A percentile compares a stretch with the other conserved stretches of the same genome.
Conservation (phyloP, 2,888 invertebrate species). For the Dolichomitus sp. region DNA sequence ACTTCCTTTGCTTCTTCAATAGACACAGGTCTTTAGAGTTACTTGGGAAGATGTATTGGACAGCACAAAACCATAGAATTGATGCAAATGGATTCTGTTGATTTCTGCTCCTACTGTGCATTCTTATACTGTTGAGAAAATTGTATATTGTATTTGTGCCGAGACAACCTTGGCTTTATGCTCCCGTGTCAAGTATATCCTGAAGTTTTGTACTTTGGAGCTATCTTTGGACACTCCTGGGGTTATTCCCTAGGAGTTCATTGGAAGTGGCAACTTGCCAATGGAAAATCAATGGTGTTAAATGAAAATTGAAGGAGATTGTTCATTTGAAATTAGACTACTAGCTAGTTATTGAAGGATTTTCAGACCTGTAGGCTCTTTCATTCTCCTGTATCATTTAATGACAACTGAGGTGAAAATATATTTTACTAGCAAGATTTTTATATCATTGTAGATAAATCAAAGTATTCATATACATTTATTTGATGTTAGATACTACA, state of each 20-base stretch:
- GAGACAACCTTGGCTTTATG: slow-evolving; percentile 4
- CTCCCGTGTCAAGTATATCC: neutral
- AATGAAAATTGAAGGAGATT: neutral
- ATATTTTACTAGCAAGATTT: neutral
- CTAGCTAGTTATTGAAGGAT: neutral
- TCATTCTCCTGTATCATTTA: neutral
- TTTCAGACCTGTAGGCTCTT: neutral
- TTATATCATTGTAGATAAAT: too few relatives aligned
- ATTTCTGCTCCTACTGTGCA: neutral
- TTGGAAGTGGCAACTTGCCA: slow-evolving; percentile 11
- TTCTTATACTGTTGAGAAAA: neutral
- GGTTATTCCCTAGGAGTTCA: neutral
- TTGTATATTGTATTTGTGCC: neutral
- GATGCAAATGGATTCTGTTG: slow-evolving; percentile 45
- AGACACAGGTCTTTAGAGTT: neutral
- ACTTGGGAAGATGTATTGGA: neutral
- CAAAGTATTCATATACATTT: too few relatives aligned
- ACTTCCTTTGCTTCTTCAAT: slow-evolving; percentile 19
- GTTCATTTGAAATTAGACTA: neutral
- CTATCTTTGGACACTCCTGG: slow-evolving; percentile 5
- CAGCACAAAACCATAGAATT: slow-evolving; percentile 8
- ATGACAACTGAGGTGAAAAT: neutral
- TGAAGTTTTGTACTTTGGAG: neutral
- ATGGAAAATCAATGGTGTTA: neutral
- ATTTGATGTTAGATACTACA: too few relatives aligned